Conservation (phyloP, 64 coral and sea anemone genomes). For the Porites lutea region DNA sequence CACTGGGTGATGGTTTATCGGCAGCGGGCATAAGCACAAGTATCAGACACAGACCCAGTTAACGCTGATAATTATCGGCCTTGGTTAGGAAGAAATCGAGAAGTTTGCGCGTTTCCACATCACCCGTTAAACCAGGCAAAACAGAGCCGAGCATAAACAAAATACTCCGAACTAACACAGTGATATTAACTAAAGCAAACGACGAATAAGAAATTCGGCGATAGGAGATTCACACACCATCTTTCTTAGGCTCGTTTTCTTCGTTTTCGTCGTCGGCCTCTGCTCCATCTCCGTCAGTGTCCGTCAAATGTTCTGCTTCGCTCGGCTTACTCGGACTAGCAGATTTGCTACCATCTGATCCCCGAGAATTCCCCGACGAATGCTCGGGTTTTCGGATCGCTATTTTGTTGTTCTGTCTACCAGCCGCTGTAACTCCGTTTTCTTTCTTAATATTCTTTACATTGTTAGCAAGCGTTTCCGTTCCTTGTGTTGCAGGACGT, state of each 20-base stretch:
- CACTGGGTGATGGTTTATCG: too few species aligned
- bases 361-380: slow-evolving; percentile 6
- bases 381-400: not conserved
- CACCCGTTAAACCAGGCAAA: too few species aligned
- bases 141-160: not conserved
- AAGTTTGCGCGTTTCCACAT: too few species aligned
- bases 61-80: too few species aligned
- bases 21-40: too few species aligned
- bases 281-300: slow-evolving; percentile 48
- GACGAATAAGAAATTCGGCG: too few species aligned
- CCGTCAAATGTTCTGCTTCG: slow-evolving; percentile 44
- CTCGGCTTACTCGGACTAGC: slow-evolving; percentile 24
- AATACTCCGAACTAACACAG: not conserved
- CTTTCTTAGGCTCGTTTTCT: slow-evolving; percentile 34
- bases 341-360: slow-evolving; percentile 2
- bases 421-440: not conserved
- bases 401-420: not conserved
- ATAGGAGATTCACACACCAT: not conserved
- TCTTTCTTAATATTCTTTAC: not conserved
- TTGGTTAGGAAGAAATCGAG: too few species aligned
- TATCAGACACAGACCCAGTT: too few species aligned
- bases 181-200: too few species aligned
- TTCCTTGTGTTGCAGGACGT: not conserved
- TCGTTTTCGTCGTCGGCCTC: slow-evolving; percentile 53
- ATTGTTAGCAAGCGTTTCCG: not conserved